Base-by-base conservation (phyloP, 2,888 invertebrate species). In the Pinctada fucata region DNA sequence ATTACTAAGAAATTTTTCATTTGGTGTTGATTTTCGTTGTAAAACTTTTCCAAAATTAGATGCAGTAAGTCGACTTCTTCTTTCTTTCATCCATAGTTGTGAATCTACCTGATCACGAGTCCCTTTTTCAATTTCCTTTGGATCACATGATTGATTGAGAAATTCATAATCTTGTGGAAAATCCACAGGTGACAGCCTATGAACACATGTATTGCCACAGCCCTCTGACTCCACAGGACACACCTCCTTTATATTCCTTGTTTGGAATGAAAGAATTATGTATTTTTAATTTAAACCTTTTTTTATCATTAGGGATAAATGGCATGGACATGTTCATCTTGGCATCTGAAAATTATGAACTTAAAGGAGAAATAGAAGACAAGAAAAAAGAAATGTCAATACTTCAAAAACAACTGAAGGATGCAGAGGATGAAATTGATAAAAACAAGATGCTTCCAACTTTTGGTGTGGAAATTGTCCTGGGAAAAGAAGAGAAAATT, bases 21-120 rank as follows among this genome's bases (percentile, higher is more conserved):
- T 31, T 31, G 31, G 31, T 31, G 31, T 31, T 31, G 73, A 64
- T 45, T 73, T 78, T 69, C 74, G 64, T 4, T 52, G 47, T 13
- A 74, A 8, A 6, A 79, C 45, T 67, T 58, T 51, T 0, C 66
- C 74, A 79, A 74, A 79, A 65, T 75, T 79, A 31, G 75, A 79
- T 58, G 79, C 52, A 16, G 75, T 75, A 10, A 78, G 48, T 1
- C 71, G 16, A 5, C 10, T 67, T 50, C 72, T 66, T 70, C 75
- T 50, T 49, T 66, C 71, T 48, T 71, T 58, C 48, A 48, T 52
- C 78, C 78, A 78, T 3, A 3, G 8, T 45, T 48, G 2, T 3
- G 74, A 64, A 3, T 47, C 3, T 4, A 50, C 10, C 47, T 78
- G 78, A n/a, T 64, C 47, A 47, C 64, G n/a, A 3, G 73, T 78